These are phyloP conservation scores for Salvator merianae DNA, from an alignment of 2,113 vertebrate species.

Conservation along the genomic window DNA sequence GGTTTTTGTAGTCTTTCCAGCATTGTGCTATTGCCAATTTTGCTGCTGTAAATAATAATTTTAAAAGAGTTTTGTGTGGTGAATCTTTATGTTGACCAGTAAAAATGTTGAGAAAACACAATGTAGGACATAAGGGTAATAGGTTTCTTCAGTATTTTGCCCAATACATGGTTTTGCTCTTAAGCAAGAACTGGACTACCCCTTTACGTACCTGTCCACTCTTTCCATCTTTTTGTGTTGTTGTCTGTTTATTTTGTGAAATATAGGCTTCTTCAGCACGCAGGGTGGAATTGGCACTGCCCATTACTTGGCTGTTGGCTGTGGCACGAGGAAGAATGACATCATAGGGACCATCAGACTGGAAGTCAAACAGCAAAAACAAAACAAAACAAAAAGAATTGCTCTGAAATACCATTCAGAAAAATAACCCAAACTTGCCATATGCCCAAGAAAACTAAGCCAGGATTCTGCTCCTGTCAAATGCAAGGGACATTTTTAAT, in stretches of 20 bases:
- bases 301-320: slow-evolving; percentile 67
- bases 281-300: slow-evolving; percentile 79
- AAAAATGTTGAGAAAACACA: no score
- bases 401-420: background rate
- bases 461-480: background rate
- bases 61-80: no score
- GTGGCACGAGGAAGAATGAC: slow-evolving; percentile 87
- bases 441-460: background rate
- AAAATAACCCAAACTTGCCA: background rate
- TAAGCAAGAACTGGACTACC: background rate
- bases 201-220: slow-evolving; percentile 74
- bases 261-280: slow-evolving; percentile 68
- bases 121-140: no score
- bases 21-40: no score
- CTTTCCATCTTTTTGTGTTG: slow-evolving; percentile 54
- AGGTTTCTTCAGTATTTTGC: no score
- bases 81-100: no score
- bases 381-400: background rate
- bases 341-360: slow-evolving; percentile 74
- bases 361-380: slow-evolving; percentile 35
- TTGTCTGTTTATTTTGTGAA: slow-evolving; percentile 51
- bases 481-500: background rate
- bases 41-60: no score
- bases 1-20: no score
- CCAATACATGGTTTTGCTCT: no score